Evolutionary conservation across 2,888 invertebrate genomes (phyloP).

Genomic region (Aleiodes testaceus): DNA sequence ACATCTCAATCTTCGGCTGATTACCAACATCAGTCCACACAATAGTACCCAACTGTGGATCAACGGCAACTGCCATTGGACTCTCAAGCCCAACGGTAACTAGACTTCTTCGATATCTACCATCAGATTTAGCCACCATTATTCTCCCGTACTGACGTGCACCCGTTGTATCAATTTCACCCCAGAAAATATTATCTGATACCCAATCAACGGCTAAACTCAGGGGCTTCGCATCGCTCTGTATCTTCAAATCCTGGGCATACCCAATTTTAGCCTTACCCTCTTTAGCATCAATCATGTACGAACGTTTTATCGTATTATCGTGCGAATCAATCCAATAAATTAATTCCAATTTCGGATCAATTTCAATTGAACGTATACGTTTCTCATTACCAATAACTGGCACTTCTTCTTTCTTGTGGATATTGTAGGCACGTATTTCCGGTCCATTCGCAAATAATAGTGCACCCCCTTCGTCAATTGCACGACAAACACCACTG

Average conservation of each 20-base stretch:
- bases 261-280: slow-evolving; percentile 87
- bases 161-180: slow-evolving; percentile 83
- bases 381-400: slow-evolving; percentile 90
- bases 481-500: slow-evolving; percentile 89
- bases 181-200: slow-evolving; percentile 95
- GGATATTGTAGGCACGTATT: slow-evolving; percentile 83
- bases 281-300: slow-evolving; percentile 86
- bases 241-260: slow-evolving; percentile 91
- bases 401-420: slow-evolving; percentile 81
- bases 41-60: slow-evolving; percentile 89
- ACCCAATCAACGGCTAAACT: slow-evolving; percentile 96
- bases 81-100: slow-evolving; percentile 86
- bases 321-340: slow-evolving; percentile 97
- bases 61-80: slow-evolving; percentile 91
- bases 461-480: slow-evolving; percentile 79
- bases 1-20: slow-evolving; percentile 92
- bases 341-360: slow-evolving; percentile 86
- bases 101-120: slow-evolving; percentile 88
- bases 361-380: slow-evolving; percentile 93
- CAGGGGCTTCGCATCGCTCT: slow-evolving; percentile 86
- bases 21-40: slow-evolving; percentile 96
- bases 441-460: slow-evolving; percentile 90
- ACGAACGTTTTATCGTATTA: slow-evolving; percentile 92
- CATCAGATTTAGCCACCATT: slow-evolving; percentile 92
- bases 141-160: slow-evolving; percentile 85